Evolutionary conservation across 2,113 vertebrate genomes (phyloP).

Genomic region (Oxyruncus cristatus): DNA sequence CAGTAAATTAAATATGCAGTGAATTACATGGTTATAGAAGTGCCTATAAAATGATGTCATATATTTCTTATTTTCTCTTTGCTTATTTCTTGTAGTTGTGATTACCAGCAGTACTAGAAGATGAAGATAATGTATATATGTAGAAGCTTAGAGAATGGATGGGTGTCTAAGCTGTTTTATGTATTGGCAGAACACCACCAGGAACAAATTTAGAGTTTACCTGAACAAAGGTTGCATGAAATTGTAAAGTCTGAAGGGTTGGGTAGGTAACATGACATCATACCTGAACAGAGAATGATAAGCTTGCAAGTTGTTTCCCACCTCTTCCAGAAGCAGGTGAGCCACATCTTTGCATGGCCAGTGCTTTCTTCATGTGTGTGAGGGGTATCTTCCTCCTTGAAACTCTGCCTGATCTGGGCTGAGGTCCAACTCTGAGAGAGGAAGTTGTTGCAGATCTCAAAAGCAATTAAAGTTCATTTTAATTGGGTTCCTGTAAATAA

Average conservation of each 20-base stretch:
- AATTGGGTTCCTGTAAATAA: conserved; percentile 30
- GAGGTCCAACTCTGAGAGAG: not conserved
- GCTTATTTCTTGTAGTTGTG: not conserved
- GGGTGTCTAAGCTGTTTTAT: not conserved
- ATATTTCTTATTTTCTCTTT: not conserved
- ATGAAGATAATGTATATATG: not conserved
- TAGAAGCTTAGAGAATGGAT: not conserved
- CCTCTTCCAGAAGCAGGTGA: not conserved
- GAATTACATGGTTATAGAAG: conserved; percentile 12
- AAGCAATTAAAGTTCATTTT: not conserved
- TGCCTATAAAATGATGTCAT: not conserved
- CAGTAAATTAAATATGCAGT: not conserved
- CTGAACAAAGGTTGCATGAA: not conserved
- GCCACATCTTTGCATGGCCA: not conserved
- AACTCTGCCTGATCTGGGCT: not conserved
- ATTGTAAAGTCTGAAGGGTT: not conserved
- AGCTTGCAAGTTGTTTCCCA: not conserved
- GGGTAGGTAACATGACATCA: not conserved
- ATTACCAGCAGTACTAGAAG: not conserved
- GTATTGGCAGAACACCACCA: not conserved
- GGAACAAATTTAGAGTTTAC: not conserved
- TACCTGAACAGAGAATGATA: not conserved
- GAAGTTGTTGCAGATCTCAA: not conserved
- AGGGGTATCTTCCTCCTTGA: not conserved
- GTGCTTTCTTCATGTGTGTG: not conserved